phyloP scores from a whole-genome alignment of 2,888 invertebrate genomes.

The Erannis defoliaria region DNA sequence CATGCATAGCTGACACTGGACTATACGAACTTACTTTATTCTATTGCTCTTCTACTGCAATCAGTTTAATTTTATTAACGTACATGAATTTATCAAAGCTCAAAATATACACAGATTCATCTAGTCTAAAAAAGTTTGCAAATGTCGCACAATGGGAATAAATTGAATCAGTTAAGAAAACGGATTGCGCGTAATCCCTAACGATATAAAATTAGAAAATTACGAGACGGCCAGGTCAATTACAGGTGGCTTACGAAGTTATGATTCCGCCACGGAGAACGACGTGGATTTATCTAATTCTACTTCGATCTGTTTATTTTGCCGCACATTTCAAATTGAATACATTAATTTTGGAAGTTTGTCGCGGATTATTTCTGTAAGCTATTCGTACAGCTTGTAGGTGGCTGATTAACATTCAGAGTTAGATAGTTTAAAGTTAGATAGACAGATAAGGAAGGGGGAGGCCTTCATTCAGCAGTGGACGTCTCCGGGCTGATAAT shows the following conservation, averaged over 20 bases:
- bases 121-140: background rate
- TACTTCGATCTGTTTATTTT: slow-evolving; percentile 70
- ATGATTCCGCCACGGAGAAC: slow-evolving; percentile 62
- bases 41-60: too few relatives aligned
- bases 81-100: too few relatives aligned
- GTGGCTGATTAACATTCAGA: background rate
- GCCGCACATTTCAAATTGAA: slow-evolving; percentile 64
- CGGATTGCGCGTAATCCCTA: slow-evolving; percentile 44
- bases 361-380: slow-evolving; percentile 46
- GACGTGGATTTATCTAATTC: slow-evolving; percentile 72
- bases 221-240: slow-evolving; percentile 64
- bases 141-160: slow-evolving; percentile 46
- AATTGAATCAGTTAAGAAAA: slow-evolving; percentile 54
- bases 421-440: too few relatives aligned
- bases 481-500: too few relatives aligned
- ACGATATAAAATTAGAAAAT: slow-evolving; percentile 62
- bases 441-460: too few relatives aligned
- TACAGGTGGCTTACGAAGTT: slow-evolving; percentile 76
- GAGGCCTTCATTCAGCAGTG: too few relatives aligned
- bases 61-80: too few relatives aligned
- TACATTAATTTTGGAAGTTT: slow-evolving; percentile 70
- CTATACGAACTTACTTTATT: too few relatives aligned
- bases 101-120: background rate
- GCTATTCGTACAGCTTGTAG: background rate
- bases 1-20: too few relatives aligned